Evolutionary conservation across 2,888 invertebrate species (phyloP).

Genomic region (Rhagium mordax): DNA sequence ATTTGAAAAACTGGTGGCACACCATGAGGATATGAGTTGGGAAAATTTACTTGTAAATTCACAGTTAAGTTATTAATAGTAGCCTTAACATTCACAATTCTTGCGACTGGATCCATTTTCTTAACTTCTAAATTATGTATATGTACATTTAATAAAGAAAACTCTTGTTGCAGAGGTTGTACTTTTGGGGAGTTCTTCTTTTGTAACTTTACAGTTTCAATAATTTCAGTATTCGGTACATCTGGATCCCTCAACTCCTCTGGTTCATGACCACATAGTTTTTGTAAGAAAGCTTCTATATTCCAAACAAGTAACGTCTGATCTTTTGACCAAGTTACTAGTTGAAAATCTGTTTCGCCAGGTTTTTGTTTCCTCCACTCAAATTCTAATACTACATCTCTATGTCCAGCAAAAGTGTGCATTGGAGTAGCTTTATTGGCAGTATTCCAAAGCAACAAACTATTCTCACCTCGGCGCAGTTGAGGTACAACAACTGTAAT

Average conservation of each 20-base stretch:
- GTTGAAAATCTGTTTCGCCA: conserved; percentile 79
- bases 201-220: conserved; percentile 47
- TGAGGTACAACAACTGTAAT: conserved; percentile 95
- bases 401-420: conserved; percentile 94
- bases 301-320: conserved; percentile 93
- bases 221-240: conserved; percentile 39
- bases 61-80: conserved; percentile 72
- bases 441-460: conserved; percentile 84
- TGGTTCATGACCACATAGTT: conserved; percentile 83
- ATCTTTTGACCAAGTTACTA: conserved; percentile 97
- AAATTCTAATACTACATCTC: conserved; percentile 95
- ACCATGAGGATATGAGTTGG: conserved; percentile 81
- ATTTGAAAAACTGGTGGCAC: conserved; percentile 79
- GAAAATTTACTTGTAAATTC: conserved; percentile 79
- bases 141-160: conserved; percentile 82
- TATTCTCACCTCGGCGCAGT: conserved; percentile 89
- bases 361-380: conserved; percentile 87
- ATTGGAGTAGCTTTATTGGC: conserved; percentile 82
- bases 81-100: conserved; percentile 76
- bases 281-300: conserved; percentile 88
- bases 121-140: conserved; percentile 81
- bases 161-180: conserved; percentile 81
- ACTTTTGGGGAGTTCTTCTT: conserved; percentile 69
- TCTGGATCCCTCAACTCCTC: conserved; percentile 65
- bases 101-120: conserved; percentile 70